Evolutionary conservation across 2,888 invertebrate genomes (phyloP).

Genomic region (Drosophila formosana): DNA sequence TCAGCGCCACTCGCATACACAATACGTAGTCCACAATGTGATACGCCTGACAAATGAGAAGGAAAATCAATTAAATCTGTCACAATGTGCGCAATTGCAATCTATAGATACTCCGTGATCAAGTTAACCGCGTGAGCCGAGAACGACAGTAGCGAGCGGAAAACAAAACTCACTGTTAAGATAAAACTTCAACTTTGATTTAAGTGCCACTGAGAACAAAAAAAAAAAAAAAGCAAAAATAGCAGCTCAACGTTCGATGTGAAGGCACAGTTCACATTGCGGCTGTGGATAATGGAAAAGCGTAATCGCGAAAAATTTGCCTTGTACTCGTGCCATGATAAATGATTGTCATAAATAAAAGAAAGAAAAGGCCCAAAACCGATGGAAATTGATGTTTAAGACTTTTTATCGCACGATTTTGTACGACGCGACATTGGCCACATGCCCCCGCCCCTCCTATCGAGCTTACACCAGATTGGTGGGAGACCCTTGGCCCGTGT

Average conservation of each 20-base stretch:
- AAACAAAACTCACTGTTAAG: constrained; percentile 29
- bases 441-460: constrained; percentile 10
- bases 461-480: constrained; percentile 9
- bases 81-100: neutral
- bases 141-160: no score
- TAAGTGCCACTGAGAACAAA: neutral
- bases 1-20: constrained; percentile 29
- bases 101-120: constrained; percentile 12
- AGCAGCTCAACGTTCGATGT: neutral
- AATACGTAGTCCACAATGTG: neutral
- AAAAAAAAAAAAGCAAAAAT: neutral
- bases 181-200: constrained; percentile 59
- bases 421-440: constrained; percentile 57
- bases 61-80: constrained; percentile 20
- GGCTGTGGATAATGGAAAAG: constrained; percentile 73
- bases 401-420: constrained; percentile 80
- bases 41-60: constrained; percentile 37
- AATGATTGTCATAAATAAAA: constrained; percentile 84
- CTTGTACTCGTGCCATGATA: constrained; percentile 77
- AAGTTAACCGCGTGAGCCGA: neutral
- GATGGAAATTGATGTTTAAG: constrained; percentile 81
- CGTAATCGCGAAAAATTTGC: constrained; percentile 78
- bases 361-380: constrained; percentile 55
- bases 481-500: constrained; percentile 46
- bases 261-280: constrained; percentile 24